Evolutionary conservation across 1,140 invertebrate genomes (phyloP), one percentile per base, ranked within the genome.

Genomic region (Drosophila truncata): DNA sequence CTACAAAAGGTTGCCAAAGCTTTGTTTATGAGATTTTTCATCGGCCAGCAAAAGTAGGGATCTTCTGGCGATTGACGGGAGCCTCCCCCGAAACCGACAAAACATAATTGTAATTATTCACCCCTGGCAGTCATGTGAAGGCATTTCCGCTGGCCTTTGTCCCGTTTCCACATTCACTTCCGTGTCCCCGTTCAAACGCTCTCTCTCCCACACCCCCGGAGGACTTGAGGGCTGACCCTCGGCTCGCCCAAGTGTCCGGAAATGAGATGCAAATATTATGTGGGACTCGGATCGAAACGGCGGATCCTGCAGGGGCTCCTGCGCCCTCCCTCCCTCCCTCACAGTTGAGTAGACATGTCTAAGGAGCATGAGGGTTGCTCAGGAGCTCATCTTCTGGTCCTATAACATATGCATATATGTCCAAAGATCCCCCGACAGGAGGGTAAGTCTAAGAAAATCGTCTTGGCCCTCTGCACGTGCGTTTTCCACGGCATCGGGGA

Each of bases 241-340:
- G 76, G 69, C 66, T 73, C 65, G 35, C 25, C 88, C 90, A 91
- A 91, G 90, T 91, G 90, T 86, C 90, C 90, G 90, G 90, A 91
- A 91, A 91, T 91, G 90, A 91, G 90, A 91, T 91, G 90, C 90
- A 91, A 91, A 91, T 91, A 83, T 91, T 91, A 91, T 91, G 90
- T 91, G 90, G 90, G 90, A 91, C 84, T 91, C 90, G 80, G 57
- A 50, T 59, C 55, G 63, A 35, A 60, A 50, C 70, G 46, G 61
- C 60, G 63, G 42, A 50, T 73, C 70, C 69, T 72, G 49, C 20
- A 41, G 61, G 39, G 31, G 23, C 63, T 50, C 47, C 25, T 18
- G 47, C 25, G n/a, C n/a, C 71, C 44, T 25, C 27, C 71, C 44
- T 46, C 14, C 23, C 46, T 25, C 46, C 74, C 74, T 62, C 49